phyloP scores from a whole-genome alignment of 2,113 vertebrate species.

The Cinclus cinclus region DNA sequence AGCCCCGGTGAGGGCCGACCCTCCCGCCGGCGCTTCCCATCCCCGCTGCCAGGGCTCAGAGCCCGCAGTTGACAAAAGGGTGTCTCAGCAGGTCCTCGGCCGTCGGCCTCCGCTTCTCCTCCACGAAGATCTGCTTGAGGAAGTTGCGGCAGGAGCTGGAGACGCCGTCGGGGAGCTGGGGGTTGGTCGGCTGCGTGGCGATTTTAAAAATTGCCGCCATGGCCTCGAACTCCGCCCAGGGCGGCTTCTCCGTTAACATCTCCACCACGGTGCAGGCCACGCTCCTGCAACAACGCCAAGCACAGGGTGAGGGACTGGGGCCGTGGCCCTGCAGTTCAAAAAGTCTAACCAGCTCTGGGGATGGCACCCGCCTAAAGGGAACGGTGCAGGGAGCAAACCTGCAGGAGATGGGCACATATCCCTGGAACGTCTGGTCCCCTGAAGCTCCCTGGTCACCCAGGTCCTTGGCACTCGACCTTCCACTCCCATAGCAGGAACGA shows the following conservation, averaged over 20 bases:
- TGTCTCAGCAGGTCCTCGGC: constrained; percentile 86
- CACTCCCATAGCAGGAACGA: neutral
- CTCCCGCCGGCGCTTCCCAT: neutral
- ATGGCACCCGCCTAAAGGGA: rapidly evolving
- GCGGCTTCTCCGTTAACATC: constrained; percentile 91
- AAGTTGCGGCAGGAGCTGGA: constrained; percentile 84
- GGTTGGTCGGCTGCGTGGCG: constrained; percentile 90
- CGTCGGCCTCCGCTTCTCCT: constrained; percentile 88
- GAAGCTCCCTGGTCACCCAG: neutral
- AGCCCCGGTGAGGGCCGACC: neutral
- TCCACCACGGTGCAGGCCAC: constrained; percentile 91
- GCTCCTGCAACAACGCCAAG: constrained; percentile 72
- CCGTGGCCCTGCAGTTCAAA: rapidly evolving
- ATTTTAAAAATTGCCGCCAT: constrained; percentile 95
- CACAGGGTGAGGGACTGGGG: neutral
- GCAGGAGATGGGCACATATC: rapidly evolving
- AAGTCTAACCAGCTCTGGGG: neutral
- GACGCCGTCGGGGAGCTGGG: constrained; percentile 82
- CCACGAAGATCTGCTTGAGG: constrained; percentile 88
- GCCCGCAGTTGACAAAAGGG: constrained; percentile 81
- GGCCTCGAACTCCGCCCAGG: constrained; percentile 90
- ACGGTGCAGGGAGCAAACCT: neutral
- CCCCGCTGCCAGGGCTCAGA: constrained; percentile 65
- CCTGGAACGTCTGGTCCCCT: rapidly evolving
- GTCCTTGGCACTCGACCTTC: neutral